A percentile compares a stretch with the other conserved stretches of the same genome.
These are phyloP conservation scores for Leucophora obtusa DNA, from an alignment of 2,888 invertebrate genomes.

Conservation along the genomic window DNA sequence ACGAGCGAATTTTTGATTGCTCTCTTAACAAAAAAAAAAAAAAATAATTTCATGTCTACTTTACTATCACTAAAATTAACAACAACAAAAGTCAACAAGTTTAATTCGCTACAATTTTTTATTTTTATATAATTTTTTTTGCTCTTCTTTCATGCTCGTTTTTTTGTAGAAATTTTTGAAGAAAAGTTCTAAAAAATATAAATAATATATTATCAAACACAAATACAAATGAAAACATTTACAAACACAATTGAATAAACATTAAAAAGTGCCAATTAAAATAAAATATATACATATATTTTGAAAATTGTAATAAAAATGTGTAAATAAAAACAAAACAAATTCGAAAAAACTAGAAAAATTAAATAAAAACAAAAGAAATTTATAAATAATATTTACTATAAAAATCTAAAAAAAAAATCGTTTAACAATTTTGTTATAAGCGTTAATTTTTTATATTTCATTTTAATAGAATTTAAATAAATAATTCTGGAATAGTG, in stretches of 20 bases:
- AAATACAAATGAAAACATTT: neutral
- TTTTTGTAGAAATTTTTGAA: neutral
- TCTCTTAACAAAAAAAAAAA: neutral
- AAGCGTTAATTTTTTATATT: neutral
- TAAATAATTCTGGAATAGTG: neutral
- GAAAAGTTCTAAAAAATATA: constrained; percentile 8
- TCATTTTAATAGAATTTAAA: neutral
- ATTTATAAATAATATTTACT: neutral
- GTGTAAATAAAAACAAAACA: constrained; percentile 22
- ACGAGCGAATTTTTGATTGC: neutral
- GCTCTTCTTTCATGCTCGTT: constrained; percentile 28
- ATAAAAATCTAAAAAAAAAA: neutral
- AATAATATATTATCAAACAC: constrained; percentile 9
- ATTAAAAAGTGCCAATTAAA: neutral
- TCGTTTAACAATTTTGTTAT: neutral
- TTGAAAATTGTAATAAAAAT: constrained; percentile 1
- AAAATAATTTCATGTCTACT: constrained; percentile 24
- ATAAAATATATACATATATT: neutral
- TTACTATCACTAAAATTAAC: constrained; percentile 44
- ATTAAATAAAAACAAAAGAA: neutral
- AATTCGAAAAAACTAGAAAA: neutral
- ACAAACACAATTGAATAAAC: constrained; percentile 1
- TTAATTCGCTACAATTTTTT: constrained; percentile 47
- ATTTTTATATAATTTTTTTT: constrained; percentile 45
- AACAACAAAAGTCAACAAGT: constrained; percentile 51